Conservation (phyloP, 2,797 vertebrate species). For the Harpagifer antarcticus region DNA sequence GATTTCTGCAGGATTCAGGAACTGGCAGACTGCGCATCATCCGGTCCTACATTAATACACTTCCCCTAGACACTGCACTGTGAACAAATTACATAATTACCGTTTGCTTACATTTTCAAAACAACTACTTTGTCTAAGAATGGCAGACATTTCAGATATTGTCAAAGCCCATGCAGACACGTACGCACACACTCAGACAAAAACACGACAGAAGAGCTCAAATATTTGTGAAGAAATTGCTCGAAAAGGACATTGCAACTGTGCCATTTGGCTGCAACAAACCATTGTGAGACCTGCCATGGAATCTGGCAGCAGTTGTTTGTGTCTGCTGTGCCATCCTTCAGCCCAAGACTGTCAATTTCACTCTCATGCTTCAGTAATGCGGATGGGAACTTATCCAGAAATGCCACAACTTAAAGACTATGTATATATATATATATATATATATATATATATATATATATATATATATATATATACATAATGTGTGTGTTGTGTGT, state of each 20-base stretch:
- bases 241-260: conserved; percentile 67
- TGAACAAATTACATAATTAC: conserved; percentile 1
- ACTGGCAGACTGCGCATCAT: conserved; percentile 6
- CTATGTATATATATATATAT: conserved; percentile 29
- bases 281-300: conserved; percentile 73
- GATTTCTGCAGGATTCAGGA: conserved; percentile 23
- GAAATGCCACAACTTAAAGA: conserved; percentile 60
- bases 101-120: neutral
- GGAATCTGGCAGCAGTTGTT: conserved; percentile 72
- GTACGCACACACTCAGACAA: conserved; percentile 15
- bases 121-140: conserved; percentile 24
- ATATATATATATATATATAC: conserved; percentile 29
- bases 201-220: conserved; percentile 48
- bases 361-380: conserved; percentile 83
- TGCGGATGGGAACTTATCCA: conserved; percentile 69
- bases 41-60: conserved; percentile 7
- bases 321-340: conserved; percentile 73
- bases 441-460: no score
- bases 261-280: conserved; percentile 75
- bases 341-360: conserved; percentile 80
- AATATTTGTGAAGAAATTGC: conserved; percentile 75
- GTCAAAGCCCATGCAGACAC: neutral
- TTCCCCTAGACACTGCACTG: neutral
- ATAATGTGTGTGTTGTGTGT: conserved; percentile 13
- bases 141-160: conserved; percentile 44